Evolutionary conservation across 1,140 invertebrate genomes (phyloP).

Genomic region (Camponotus floridanus): DNA sequence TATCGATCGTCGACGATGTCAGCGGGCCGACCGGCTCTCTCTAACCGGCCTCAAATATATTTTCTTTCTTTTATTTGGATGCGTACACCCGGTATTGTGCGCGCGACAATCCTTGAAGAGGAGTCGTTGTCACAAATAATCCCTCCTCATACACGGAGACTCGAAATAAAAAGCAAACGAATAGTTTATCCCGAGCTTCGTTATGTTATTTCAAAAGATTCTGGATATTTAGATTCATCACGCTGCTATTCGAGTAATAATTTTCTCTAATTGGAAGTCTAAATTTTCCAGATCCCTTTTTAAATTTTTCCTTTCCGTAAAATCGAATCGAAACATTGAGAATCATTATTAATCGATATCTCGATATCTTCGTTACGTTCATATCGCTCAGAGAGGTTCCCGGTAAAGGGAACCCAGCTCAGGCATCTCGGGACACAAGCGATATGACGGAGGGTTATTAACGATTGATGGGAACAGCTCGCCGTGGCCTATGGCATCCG

Average conservation of each 20-base stretch:
- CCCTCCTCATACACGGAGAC: background rate
- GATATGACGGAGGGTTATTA: constrained; percentile 50
- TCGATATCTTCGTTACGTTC: constrained; percentile 37
- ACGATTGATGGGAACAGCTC: constrained; percentile 57
- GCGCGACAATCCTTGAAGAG: constrained; percentile 32
- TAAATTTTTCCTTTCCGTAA: background rate
- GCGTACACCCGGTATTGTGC: constrained; percentile 38
- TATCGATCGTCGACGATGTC: constrained; percentile 59
- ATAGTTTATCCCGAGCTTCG: background rate
- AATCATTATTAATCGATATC: background rate
- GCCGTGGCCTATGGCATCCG: constrained; percentile 38
- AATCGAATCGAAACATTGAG: background rate
- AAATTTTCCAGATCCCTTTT: too few species aligned
- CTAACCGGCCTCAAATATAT: constrained; percentile 39
- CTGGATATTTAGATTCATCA: too few species aligned
- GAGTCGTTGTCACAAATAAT: constrained; percentile 9
- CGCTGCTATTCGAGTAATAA: background rate
- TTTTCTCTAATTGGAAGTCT: background rate
- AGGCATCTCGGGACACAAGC: constrained; percentile 26
- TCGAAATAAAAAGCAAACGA: background rate
- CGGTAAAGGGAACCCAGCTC: constrained; percentile 9
- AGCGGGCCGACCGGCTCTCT: constrained; percentile 24
- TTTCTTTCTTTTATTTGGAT: constrained; percentile 54
- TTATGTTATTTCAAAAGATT: background rate
- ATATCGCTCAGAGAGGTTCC: background rate